phyloP scores from a whole-genome alignment of 2,113 vertebrate genomes.

The Sceloporus tristichus region DNA sequence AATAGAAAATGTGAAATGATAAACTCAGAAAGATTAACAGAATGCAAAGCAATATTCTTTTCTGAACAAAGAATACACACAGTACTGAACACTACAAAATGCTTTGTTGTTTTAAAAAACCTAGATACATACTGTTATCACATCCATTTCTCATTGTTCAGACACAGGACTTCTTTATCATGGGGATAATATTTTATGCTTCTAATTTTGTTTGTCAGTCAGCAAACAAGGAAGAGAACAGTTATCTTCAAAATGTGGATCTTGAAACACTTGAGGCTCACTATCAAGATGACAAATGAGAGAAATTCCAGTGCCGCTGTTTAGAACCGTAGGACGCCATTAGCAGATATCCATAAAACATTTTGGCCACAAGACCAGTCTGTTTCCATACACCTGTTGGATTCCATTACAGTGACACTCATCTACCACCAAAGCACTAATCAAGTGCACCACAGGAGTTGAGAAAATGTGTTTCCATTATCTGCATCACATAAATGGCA shows the following conservation, averaged over 20 bases:
- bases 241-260: background rate
- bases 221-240: conserved; percentile 13
- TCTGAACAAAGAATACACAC: background rate
- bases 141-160: conserved; percentile 17
- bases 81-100: background rate
- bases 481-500: conserved; percentile 28
- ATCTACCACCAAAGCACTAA: conserved; percentile 51
- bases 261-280: background rate
- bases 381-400: conserved; percentile 57
- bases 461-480: conserved; percentile 50
- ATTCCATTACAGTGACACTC: conserved; percentile 35
- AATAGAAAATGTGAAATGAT: conserved; percentile 8
- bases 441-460: conserved; percentile 47
- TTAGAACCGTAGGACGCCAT: conserved; percentile 57
- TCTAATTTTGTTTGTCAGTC: conserved; percentile 34
- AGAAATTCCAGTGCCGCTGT: background rate
- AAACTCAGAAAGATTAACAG: background rate
- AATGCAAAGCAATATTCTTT: background rate
- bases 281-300: conserved; percentile 41
- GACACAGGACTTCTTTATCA: background rate
- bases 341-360: conserved; percentile 54
- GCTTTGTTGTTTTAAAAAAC: background rate
- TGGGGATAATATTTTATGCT: conserved; percentile 28
- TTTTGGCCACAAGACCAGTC: conserved; percentile 33
- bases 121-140: background rate